Evolutionary conservation across 2,797 vertebrate genomes (phyloP).

Genomic region (Botia kubotai): DNA sequence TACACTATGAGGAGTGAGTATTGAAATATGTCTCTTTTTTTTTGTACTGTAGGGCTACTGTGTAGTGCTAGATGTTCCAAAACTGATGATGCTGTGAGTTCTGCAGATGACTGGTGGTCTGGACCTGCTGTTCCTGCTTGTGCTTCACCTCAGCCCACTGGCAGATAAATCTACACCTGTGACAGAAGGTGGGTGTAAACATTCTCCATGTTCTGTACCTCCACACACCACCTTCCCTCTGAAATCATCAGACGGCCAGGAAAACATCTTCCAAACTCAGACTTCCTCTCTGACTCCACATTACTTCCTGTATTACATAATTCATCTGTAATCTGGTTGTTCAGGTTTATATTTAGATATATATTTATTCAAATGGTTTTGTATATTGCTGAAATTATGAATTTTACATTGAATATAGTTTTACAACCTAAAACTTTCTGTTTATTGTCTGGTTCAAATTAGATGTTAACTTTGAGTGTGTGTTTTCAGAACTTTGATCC

Average conservation of each 20-base stretch:
- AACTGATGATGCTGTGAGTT: conserved; percentile 3
- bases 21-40: background rate
- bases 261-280: background rate
- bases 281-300: background rate
- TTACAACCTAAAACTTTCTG: too few relatives aligned
- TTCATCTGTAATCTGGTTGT: too few relatives aligned
- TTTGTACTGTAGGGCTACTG: background rate
- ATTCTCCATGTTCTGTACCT: conserved; percentile 5
- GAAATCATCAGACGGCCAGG: background rate
- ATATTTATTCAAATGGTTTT: too few relatives aligned
- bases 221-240: conserved; percentile 40
- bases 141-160: conserved; percentile 14
- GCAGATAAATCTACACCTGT: conserved; percentile 6
- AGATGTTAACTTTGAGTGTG: too few relatives aligned
- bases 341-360: too few relatives aligned
- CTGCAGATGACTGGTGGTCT: background rate
- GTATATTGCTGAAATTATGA: too few relatives aligned
- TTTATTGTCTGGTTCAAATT: too few relatives aligned
- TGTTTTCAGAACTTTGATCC: too few relatives aligned
- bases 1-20: background rate
- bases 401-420: too few relatives aligned
- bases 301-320: conserved; percentile 11
- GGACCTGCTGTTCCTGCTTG: conserved; percentile 1
- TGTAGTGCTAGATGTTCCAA: background rate
- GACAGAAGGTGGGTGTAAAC: conserved; percentile 43